phyloP scores from a whole-genome alignment of 2,113 vertebrate species.

The Cyprinodon variegatus region DNA sequence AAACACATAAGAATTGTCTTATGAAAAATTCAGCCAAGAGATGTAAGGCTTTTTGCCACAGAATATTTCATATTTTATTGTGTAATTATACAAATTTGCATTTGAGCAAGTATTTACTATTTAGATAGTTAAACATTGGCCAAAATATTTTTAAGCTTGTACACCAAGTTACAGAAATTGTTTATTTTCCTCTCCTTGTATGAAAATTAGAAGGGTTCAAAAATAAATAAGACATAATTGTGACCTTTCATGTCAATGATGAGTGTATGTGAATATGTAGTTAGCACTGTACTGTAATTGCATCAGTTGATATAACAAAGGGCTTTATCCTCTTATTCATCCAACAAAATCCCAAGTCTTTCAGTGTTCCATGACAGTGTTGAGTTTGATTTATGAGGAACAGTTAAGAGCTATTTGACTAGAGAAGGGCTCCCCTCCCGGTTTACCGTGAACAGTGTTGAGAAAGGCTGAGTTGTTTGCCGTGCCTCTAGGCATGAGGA shows the following conservation, averaged over 20 bases:
- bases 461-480: constrained; percentile 65
- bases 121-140: too few relatives aligned
- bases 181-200: neutral
- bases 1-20: neutral
- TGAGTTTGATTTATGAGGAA: constrained; percentile 62
- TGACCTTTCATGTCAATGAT: neutral
- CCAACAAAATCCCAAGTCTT: neutral
- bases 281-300: neutral
- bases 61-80: too few relatives aligned
- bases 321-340: constrained; percentile 28
- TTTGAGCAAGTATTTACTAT: too few relatives aligned
- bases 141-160: neutral
- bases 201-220: neutral
- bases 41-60: too few relatives aligned
- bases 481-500: constrained; percentile 69
- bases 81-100: too few relatives aligned
- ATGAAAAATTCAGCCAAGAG: too few relatives aligned
- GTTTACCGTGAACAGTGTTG: constrained; percentile 54
- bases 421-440: constrained; percentile 61
- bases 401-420: constrained; percentile 67
- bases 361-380: constrained; percentile 16
- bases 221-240: neutral
- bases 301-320: neutral
- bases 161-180: neutral
- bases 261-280: neutral